Evolutionary conservation across 1,140 invertebrate species (phyloP).

Genomic region (Leptestheria dahalacensis): DNA sequence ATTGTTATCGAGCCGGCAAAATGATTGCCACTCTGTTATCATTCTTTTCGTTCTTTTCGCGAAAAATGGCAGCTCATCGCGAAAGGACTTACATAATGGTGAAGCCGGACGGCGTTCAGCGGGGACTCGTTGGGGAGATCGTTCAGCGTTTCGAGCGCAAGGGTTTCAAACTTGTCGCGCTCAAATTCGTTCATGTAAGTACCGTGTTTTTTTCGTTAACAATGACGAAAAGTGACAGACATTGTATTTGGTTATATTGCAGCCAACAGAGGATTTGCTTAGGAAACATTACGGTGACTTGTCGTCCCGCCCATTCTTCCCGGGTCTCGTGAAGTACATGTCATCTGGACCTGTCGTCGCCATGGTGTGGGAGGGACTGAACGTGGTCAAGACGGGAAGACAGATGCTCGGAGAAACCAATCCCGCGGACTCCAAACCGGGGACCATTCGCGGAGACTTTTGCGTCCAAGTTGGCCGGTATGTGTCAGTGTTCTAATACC

Average conservation of each 20-base stretch:
- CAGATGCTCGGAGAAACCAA: constrained; percentile 92
- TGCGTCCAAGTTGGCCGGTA: constrained; percentile 81
- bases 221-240: too few species aligned
- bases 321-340: constrained; percentile 91
- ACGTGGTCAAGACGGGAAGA: constrained; percentile 87
- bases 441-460: constrained; percentile 88
- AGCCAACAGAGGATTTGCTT: constrained; percentile 60
- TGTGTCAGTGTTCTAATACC: constrained; percentile 19
- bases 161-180: constrained; percentile 91
- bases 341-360: constrained; percentile 46
- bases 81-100: constrained; percentile 98
- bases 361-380: constrained; percentile 77
- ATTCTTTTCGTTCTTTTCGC: constrained; percentile 34
- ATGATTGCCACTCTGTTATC: constrained; percentile 9
- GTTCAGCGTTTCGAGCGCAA: constrained; percentile 91
- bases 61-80: constrained; percentile 50
- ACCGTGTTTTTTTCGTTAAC: constrained; percentile 2
- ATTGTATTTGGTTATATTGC: constrained; percentile 18
- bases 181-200: constrained; percentile 88
- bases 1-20: not conserved
- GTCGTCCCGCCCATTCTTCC: constrained; percentile 74
- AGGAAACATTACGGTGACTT: constrained; percentile 88
- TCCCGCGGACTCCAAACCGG: constrained; percentile 81
- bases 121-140: constrained; percentile 88
- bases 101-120: constrained; percentile 96